Percentiles rank a stretch among this genome's conserved stretches.
phyloP scores from a whole-genome alignment of 2,797 vertebrate species.

The Mormyrus hasselquistii region DNA sequence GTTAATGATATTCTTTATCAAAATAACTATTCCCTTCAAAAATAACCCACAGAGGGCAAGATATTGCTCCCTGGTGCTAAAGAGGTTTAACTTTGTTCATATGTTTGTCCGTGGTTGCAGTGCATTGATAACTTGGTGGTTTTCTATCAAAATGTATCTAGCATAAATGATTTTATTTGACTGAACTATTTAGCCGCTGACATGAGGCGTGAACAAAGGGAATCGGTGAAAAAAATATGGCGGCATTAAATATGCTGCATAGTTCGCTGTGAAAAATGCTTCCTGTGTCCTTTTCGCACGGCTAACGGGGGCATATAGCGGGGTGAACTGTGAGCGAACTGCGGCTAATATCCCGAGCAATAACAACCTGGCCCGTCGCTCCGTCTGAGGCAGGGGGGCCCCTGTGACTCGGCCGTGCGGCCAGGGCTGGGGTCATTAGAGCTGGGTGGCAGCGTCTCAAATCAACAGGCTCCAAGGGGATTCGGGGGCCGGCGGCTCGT shows the following conservation, averaged over 20 bases:
- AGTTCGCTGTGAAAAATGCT: constrained; percentile 9
- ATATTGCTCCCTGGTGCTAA: neutral
- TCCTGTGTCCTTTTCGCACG: constrained; percentile 2
- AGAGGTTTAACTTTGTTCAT: constrained; percentile 17
- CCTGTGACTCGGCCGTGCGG: constrained; percentile 8
- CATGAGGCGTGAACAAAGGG: neutral
- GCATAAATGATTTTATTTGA: neutral
- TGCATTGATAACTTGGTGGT: neutral
- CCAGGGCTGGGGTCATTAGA: constrained; percentile 25
- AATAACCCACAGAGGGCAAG: neutral
- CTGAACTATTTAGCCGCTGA: neutral
- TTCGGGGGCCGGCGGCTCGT: constrained; percentile 2
- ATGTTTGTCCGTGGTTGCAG: neutral
- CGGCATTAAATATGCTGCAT: constrained; percentile 20
- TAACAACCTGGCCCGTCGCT: constrained; percentile 30
- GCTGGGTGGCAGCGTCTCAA: constrained; percentile 13
- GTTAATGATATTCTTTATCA: neutral
- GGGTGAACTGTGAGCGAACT: neutral
- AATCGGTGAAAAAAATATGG: constrained; percentile 10
- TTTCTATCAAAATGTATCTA: neutral
- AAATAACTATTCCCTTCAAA: neutral
- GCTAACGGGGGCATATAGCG: constrained; percentile 12
- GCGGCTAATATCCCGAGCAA: constrained; percentile 25
- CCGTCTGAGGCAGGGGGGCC: constrained; percentile 11
- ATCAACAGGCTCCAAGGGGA: constrained; percentile 21